A percentile compares a stretch with the other conserved stretches of the same genome.
phyloP scores from a whole-genome alignment of 2,797 vertebrate genomes.

The Phoebastria nigripes region DNA sequence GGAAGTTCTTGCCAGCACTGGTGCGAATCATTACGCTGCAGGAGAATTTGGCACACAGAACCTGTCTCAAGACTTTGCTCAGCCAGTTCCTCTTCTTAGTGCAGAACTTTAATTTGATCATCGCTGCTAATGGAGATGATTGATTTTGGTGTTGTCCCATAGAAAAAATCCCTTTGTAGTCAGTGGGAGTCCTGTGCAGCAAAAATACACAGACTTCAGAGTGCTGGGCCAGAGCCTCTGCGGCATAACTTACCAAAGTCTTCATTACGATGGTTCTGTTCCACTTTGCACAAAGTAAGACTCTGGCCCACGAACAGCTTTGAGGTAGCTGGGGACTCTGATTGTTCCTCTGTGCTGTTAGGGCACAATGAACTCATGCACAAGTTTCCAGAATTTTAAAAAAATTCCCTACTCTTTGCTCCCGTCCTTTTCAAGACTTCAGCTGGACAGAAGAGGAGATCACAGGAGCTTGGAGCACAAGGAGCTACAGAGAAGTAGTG shows the following conservation, averaged over 20 bases:
- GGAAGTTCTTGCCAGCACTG: background rate
- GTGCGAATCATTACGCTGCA: background rate
- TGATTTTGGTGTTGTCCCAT: background rate
- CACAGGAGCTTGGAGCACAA: background rate
- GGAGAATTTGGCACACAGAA: background rate
- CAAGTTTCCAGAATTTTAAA: background rate
- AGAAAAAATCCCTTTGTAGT: background rate
- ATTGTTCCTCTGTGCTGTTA: background rate
- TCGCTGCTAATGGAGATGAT: fast-evolving
- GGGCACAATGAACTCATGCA: background rate
- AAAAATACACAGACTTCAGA: background rate
- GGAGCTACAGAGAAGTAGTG: background rate
- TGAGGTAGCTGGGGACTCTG: background rate
- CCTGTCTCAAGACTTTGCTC: background rate
- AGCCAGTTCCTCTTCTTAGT: background rate
- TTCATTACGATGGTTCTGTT: background rate
- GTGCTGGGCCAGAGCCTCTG: background rate
- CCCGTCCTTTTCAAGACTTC: background rate
- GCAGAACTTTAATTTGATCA: background rate
- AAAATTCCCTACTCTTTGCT: background rate
- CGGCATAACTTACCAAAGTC: background rate
- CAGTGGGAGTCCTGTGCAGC: background rate
- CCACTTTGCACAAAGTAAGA: background rate
- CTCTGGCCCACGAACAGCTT: background rate
- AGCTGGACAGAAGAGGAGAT: background rate